Base-by-base conservation (phyloP, 2,888 invertebrate species). In the Cataglyphis rosenhaueri region DNA sequence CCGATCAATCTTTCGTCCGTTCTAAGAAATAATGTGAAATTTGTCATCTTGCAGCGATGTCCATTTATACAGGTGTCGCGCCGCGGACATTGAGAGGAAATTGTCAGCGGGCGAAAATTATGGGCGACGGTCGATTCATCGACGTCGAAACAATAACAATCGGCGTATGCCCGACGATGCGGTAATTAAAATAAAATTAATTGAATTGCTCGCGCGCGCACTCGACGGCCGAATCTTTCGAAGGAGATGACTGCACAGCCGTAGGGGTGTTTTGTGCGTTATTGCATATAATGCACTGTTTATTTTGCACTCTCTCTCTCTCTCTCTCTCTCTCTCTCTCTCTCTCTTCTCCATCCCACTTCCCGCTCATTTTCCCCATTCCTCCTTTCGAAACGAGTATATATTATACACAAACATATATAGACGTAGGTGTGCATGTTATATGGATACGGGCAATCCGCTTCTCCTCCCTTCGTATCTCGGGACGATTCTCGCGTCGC, bases 111-210 rank as follows among this genome's bases (percentile, higher is more conserved):
- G 25, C 25, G 71, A 75, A 88, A 89, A 89, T 89, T 87, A 87
- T 87, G 86, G 85, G 86, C 81, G 86, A 59, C 81, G 71, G 86
- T 85, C 85, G 88, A 89, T 88, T 89, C 88, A 88, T 88, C 86
- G 89, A 81, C 88, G 84, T 78, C 82, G 89, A 87, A 91, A 91
- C 90, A 91, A 92, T 91, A 91, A 91, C 91, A 91, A 92, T 92
- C 89, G 90, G 85, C 85, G 88, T 85, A 73, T 86, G 87, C 83
- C 86, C 90, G 90, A 81, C 91, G 90, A 92, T 89, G 89, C 91
- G 90, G 91, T 92, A 92, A 93, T 93, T 92, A 91, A 93, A 93
- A 92, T 92, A 91, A 92, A 93, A 92, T 93, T 92, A 93, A 93
- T 93, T 93, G 92, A 92, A 92, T 93, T 89, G 91, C 84, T 81